Evolutionary conservation across 2,888 invertebrate species (phyloP), one percentile per base, ranked within the genome.

Genomic region (Pyrocoelia pectoralis): DNA sequence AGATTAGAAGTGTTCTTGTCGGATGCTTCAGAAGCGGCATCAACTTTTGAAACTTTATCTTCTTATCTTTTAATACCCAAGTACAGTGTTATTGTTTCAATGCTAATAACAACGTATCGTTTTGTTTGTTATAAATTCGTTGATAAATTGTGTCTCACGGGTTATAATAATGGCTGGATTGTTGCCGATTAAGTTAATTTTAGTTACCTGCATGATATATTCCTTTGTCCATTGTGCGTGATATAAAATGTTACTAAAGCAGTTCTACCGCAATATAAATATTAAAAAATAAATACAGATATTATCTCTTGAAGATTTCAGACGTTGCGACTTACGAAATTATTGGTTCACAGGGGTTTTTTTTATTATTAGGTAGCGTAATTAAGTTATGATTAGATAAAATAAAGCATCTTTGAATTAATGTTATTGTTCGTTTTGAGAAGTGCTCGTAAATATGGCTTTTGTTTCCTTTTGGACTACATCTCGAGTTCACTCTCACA

Each of bases 401-500:
- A n/a, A 38, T 38, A 9, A 38, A 6, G 4, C 38, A 12, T 38
- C 12, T 38, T 10, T 15, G 43, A 43, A 43, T 43, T 15, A 13
- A 40, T 4, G 13, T 43, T 15, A 43, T 43, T 43, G 13, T 43
- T 38, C 10, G n/a, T 38, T 38, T 43, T 14, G n/a, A 15, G 15
- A 43, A 5, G 24, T 24, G 24, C 24, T 24, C 24, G 15, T 54
- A 63, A 62, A 66, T 59, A 62, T 56, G 52, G 66, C 56, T 52
- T 56, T 58, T 60, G 56, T 60, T 58, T 66, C 52, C 53, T 56
- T 46, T 41, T 54, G 54, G 58, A 55, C 58, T 58, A 59, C 53
- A 48, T 49, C 41, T 53, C 46, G 49, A 52, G 56, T 49, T 13
- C 50, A 24, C 24, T n/a, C n/a, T 24, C 24, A 52, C 55, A 48